These are phyloP conservation scores for Plectus sambesii DNA, from an alignment of 1,140 invertebrate species.

Conservation along the genomic window DNA sequence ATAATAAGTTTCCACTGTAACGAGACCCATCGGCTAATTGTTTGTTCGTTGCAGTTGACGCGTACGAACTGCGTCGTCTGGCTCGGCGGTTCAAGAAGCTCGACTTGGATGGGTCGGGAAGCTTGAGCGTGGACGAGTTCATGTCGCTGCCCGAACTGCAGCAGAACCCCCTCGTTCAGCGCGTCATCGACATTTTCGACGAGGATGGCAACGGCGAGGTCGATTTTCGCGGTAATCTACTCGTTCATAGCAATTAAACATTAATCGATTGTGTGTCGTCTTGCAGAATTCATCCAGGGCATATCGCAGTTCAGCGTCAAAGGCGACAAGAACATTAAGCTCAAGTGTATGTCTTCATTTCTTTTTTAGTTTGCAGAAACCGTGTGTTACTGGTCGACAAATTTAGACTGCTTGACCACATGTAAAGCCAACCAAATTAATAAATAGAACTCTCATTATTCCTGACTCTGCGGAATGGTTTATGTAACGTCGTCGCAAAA, in stretches of 20 bases:
- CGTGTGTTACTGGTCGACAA: too few species aligned
- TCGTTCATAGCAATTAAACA: slow-evolving; percentile 5
- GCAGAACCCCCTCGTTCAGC: slow-evolving; percentile 46
- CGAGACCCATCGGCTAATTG: too few species aligned
- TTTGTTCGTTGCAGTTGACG: slow-evolving; percentile 44
- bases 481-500: too few species aligned
- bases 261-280: slow-evolving; percentile 1
- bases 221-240: slow-evolving; percentile 43
- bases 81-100: slow-evolving; percentile 47
- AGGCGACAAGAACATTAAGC: slow-evolving; percentile 46
- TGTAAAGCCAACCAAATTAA: not conserved
- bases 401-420: not conserved
- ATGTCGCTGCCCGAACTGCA: slow-evolving; percentile 45
- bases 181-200: slow-evolving; percentile 47
- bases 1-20: too few species aligned
- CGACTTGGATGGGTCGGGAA: slow-evolving; percentile 46
- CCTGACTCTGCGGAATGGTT: too few species aligned
- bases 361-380: too few species aligned
- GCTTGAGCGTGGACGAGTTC: slow-evolving; percentile 46
- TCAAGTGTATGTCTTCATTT: slow-evolving; percentile 35
- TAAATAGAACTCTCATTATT: not conserved
- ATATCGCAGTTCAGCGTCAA: slow-evolving; percentile 49
- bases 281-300: slow-evolving; percentile 48
- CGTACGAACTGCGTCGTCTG: slow-evolving; percentile 45
- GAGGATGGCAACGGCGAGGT: slow-evolving; percentile 47